Base-by-base conservation (phyloP, 2,113 vertebrate genomes). In the Myotis brandtii region DNA sequence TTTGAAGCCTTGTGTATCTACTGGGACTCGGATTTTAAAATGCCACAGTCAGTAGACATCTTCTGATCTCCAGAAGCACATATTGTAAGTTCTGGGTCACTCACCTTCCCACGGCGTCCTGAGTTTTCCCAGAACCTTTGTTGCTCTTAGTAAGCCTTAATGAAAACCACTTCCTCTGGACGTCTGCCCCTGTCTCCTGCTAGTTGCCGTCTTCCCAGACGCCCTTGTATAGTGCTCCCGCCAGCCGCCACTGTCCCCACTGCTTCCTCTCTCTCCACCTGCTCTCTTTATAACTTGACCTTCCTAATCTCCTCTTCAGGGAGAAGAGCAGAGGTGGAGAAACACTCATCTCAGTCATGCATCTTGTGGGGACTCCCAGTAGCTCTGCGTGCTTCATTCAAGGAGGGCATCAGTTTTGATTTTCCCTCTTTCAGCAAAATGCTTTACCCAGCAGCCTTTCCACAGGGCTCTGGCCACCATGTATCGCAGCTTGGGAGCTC, bases 101-200 rank as follows among this genome's bases (percentile, higher is more conserved):
- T 43, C 89, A 95, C 89, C 95, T 96, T 94, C 94, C 95, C 86
- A 95, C 59, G 54, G 92, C 16, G 27, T 88, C 81, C 79, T 85
- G 17, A 3, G 84, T 90, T 80, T 96, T 96, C 96, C 95, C 93
- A 96, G 97, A 97, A 64, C 59, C 56, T 64, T 79, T 95, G 94
- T 80, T 86, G 79, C 97, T 97, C 76, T 96, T 92, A 83, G 92
- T n/a, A 25, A 95, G 89, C 72, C 66, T 88, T 50, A 34, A 82
- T 23, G 88, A 91, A 97, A 97, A 97, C 95, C 94, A 97, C 95
- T 97, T 97, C 97, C 97, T 96, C 94, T 97, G 91, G 67, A 66
- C 8, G 90, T 32, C 37, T 83, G 92, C 32, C 79, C 34, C 46
- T 34, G 88, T 62, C 59, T 85, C 66, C 81, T 9, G 13, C 72